Conservation (phyloP, 2,113 vertebrate species). For the Sander lucioperca region DNA sequence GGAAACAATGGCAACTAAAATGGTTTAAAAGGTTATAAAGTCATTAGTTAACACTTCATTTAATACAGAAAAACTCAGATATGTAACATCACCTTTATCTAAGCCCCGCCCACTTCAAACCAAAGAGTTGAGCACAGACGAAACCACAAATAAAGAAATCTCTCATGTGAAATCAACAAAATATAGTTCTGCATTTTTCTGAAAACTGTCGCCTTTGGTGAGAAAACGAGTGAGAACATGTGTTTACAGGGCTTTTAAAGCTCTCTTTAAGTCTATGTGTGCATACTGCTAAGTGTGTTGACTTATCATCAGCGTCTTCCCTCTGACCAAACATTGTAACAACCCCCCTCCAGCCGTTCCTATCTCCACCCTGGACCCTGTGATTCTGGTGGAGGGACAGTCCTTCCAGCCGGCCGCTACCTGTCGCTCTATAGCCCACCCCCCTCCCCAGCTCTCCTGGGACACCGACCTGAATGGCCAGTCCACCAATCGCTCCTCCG, state of each 20-base stretch:
- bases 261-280: background rate
- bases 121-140: background rate
- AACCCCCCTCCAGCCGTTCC: slow-evolving; percentile 69
- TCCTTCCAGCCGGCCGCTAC: slow-evolving; percentile 84
- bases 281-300: background rate
- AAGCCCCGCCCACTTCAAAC: background rate
- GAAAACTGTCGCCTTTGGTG: background rate
- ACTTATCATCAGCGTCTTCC: background rate
- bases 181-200: fast-evolving
- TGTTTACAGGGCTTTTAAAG: background rate
- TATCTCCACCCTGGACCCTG: slow-evolving; percentile 77
- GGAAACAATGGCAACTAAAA: background rate
- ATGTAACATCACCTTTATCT: background rate
- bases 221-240: no score
- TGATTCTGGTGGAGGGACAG: slow-evolving; percentile 86
- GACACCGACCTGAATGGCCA: slow-evolving; percentile 88
- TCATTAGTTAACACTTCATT: background rate
- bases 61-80: background rate
- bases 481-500: slow-evolving; percentile 72
- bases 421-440: slow-evolving; percentile 89
- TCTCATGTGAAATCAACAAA: background rate
- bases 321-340: slow-evolving; percentile 7
- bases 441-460: slow-evolving; percentile 87
- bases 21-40: background rate
- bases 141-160: background rate